Base-by-base conservation (phyloP, 2,797 vertebrate genomes). In the Myoxocephalus aenaeus region DNA sequence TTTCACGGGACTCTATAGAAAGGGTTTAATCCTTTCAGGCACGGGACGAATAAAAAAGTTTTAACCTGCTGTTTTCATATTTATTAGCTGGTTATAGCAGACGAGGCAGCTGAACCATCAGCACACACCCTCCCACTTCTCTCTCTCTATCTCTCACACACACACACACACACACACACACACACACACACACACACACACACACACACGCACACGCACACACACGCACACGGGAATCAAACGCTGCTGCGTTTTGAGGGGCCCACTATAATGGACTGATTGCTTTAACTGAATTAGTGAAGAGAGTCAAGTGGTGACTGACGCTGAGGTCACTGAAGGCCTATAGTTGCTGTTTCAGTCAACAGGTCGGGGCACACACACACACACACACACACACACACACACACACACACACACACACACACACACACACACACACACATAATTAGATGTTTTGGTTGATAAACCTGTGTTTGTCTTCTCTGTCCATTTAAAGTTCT, bases 21-120 rank as follows among this genome's bases (percentile, higher is more conserved):
- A 79, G 73, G 76, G 83, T 87, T 27, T 95, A 96, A 96, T 95
- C 94, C 94, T 93, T 93, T 95, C 93, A 94, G 84, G 86, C 87
- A 85, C 81, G 84, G 80, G 91, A 90, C 89, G 87, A 93, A 94
- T 93, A 90, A 85, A 84, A 91, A 95, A 92, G 94, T 94, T 95
- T 95, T 94, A 96, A 95, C 94, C 95, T 91, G 94, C 95, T 95
- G 95, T 95, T 96, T 95, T 95, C 94, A 95, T 94, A 95, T 96
- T 96, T 96, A 96, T 96, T 96, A 95, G 95, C 93, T 96, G 95
- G 95, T 96, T 96, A 96, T 81, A 93, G 94, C 94, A 84, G 92
- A 44, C 92, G 94, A 95, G 90, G 95, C 95, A 96, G 95, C 95
- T 96, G 95, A 96, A 90, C 82, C 87, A 7, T 73, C 58, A 66